These are phyloP conservation scores for Lepidothrix coronata DNA, from an alignment of 2,113 vertebrate genomes.

Conservation along the genomic window DNA sequence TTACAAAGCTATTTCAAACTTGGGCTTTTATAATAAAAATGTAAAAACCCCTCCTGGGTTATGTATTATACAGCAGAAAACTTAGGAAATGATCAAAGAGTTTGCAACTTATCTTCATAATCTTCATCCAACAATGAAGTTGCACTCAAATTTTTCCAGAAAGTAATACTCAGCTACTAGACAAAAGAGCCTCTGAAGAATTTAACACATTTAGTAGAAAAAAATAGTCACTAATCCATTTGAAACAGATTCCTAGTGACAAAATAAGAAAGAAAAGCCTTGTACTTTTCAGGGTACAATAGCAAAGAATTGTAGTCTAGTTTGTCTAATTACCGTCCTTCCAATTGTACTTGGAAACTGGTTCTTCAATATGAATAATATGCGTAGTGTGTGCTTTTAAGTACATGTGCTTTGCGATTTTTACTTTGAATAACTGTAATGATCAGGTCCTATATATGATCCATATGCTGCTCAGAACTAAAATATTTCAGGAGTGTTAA, in stretches of 20 bases:
- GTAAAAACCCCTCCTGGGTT: background rate
- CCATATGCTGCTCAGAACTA: background rate
- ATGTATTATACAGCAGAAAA: conserved; percentile 3
- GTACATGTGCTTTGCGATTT: background rate
- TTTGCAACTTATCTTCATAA: conserved; percentile 9
- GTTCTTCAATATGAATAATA: background rate
- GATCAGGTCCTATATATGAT: background rate
- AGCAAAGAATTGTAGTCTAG: background rate
- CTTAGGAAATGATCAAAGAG: conserved; percentile 34
- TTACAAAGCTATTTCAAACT: conserved; percentile 12
- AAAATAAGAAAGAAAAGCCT: background rate
- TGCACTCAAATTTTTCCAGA: background rate
- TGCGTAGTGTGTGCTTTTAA: background rate
- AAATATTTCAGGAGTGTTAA: background rate
- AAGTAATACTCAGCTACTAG: background rate
- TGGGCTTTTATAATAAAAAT: conserved; percentile 17
- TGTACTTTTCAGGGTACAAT: background rate
- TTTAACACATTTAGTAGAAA: background rate
- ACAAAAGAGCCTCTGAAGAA: background rate
- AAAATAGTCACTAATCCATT: background rate
- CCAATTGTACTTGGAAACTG: background rate
- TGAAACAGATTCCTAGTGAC: background rate
- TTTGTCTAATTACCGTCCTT: background rate
- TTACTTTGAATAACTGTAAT: background rate
- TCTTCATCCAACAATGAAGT: background rate